phyloP scores from a whole-genome alignment of 2,113 vertebrate genomes.

The Neopipo cinnamomea region DNA sequence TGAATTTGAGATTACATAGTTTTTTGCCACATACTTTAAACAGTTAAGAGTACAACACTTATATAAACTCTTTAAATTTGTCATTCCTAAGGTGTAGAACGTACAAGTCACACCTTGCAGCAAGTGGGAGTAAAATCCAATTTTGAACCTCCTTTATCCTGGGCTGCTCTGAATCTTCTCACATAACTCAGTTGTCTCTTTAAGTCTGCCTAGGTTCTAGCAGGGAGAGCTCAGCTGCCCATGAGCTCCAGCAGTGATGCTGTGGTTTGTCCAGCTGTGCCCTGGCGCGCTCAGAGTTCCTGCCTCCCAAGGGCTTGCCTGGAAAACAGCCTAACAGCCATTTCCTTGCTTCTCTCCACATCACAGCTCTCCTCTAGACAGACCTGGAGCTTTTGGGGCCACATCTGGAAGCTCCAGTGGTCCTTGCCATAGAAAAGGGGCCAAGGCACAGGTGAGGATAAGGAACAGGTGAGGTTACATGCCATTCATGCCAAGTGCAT shows the following conservation, averaged over 20 bases:
- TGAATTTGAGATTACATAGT: neutral
- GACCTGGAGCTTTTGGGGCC: neutral
- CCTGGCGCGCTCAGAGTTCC: neutral
- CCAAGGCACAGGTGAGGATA: neutral
- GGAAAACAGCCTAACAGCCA: neutral
- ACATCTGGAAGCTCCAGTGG: neutral
- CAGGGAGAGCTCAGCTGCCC: neutral
- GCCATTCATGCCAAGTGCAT: neutral
- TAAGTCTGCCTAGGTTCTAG: neutral
- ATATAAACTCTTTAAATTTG: neutral
- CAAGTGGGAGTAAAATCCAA: neutral
- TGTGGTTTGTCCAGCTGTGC: neutral
- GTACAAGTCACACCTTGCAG: neutral
- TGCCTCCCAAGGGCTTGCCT: neutral
- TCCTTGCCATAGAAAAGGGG: neutral
- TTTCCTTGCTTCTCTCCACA: neutral
- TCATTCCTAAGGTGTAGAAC: neutral
- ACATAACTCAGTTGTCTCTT: neutral
- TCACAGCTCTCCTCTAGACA: neutral
- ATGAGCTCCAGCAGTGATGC: neutral
- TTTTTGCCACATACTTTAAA: neutral
- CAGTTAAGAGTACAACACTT: neutral
- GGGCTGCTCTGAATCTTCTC: neutral
- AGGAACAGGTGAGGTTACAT: neutral
- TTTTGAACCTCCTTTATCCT: neutral